Base-by-base conservation (phyloP, 2,888 invertebrate genomes). In the Lasioglossum morio region DNA sequence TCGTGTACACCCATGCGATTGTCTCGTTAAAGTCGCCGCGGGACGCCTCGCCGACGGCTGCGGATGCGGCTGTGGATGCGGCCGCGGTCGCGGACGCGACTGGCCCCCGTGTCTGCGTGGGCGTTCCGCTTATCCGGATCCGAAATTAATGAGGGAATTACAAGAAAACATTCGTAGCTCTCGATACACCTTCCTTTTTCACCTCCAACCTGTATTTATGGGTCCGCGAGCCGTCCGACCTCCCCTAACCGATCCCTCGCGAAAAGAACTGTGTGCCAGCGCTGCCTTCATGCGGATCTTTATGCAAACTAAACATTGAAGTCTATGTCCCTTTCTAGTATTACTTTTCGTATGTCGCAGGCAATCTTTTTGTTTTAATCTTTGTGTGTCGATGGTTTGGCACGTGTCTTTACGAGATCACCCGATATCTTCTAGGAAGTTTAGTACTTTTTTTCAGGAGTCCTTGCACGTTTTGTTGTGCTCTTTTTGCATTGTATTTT, bases 11-110 rank as follows among this genome's bases (percentile, higher is more conserved):
- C 74, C 87, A 84, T 66, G 85, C 92, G 92, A 92, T 92, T 92
- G 92, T 92, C 92, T 92, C 92, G 92, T 92, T 92, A 92, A 92
- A 89, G 90, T 91, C 92, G 84, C 92, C 85, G 88, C 92, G 82
- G 92, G 92, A 90, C 73, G 80, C 87, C 91, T 37, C 60, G 73
- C 60, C 76, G 79, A 81, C 74, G 81, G 73, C 60, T 57, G 19
- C 79, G 34, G 78, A 60, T 76, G 72, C 72, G 75, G 85, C 40
- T 70, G 81, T 23, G 16, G 73, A 37, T 37, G 37, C 79, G 23
- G 76, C 37, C 79, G 72, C 73, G 75, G 72, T 43, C 34, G 37
- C 79, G 30, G 76, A 53, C 79, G 72, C 73, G 75, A 79, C 40
- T 46, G 12, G 23, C 34, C 57, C 19, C 19, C 75, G 53, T 43